Conservation (phyloP, 2,888 invertebrate species). For the Melanostoma scalare region DNA sequence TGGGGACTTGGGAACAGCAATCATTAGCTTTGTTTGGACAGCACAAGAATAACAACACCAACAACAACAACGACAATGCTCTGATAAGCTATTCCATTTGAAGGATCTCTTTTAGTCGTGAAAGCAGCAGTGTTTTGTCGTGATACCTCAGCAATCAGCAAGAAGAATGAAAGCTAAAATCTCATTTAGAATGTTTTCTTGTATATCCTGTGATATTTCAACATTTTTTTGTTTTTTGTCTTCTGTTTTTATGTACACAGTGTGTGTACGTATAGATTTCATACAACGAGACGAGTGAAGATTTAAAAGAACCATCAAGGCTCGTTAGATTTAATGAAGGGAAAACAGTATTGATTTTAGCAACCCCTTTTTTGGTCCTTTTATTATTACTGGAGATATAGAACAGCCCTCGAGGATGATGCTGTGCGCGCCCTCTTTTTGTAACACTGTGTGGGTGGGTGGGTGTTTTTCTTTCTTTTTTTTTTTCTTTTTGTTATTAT, state of each 20-base stretch:
- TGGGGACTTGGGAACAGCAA: slow-evolving; percentile 41
- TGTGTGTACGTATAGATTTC: slow-evolving; percentile 2
- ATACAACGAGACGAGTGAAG: slow-evolving; percentile 21
- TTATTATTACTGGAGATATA: slow-evolving; percentile 64
- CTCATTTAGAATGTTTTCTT: slow-evolving; percentile 2
- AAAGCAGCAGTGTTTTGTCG: not conserved
- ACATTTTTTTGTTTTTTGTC: not conserved
- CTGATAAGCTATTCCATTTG: slow-evolving; percentile 54
- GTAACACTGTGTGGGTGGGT: slow-evolving; percentile 37
- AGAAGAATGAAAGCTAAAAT: slow-evolving; percentile 14
- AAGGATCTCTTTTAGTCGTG: slow-evolving; percentile 59
- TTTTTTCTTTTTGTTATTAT: slow-evolving; percentile 10
- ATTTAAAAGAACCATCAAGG: slow-evolving; percentile 63
- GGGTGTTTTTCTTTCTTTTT: slow-evolving; percentile 10
- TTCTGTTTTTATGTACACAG: slow-evolving; percentile 5
- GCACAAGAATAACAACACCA: slow-evolving; percentile 14
- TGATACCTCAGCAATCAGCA: slow-evolving; percentile 9
- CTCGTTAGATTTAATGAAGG: slow-evolving; percentile 70
- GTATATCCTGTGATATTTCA: slow-evolving; percentile 12
- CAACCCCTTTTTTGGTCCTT: slow-evolving; percentile 63
- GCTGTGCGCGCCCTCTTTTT: slow-evolving; percentile 52
- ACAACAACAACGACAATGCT: not conserved
- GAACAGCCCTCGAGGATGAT: slow-evolving; percentile 64
- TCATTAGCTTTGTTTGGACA: slow-evolving; percentile 67
- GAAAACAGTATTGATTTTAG: slow-evolving; percentile 71